Evolutionary conservation across 2,113 vertebrate species (phyloP), one percentile per base, ranked within the genome.

Genomic region (Phalacrocorax aristotelis): DNA sequence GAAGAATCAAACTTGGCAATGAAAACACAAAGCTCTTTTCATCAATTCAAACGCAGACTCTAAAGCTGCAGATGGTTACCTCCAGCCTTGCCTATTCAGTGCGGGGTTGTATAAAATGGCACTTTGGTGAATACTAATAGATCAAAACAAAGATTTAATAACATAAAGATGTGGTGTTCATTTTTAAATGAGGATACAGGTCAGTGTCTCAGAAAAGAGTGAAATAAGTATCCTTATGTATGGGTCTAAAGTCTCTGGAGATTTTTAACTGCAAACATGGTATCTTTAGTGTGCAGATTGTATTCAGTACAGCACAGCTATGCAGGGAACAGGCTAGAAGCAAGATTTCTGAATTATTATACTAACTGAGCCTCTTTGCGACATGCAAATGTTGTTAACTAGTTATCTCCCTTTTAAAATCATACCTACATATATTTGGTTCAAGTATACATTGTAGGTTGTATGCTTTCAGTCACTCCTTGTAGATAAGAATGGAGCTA

Each of bases 21-120:
- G 98, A 98, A 98, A 97, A 98, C 98, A 99, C 98, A 99, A 99
- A 98, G 98, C 97, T 97, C 98, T 98, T 99, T 99, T 99, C 98
- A 98, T 98, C 97, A 97, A 96, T 97, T 98, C 98, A 98, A 98
- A 98, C 4, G 32, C 98, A 87, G 97, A 69, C 96, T 98, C 97
- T 97, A 98, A 98, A 98, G 97, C 98, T 98, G 98, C 98, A 98
- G 98, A 98, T 98, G 98, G 98, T 98, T 98, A 98, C 98, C 97
- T 98, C 97, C 98, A 98, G 98, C 98, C 97, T 97, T 95, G 97
- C 97, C 98, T 98, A 98, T 98, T 98, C 98, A 98, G 79, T 77
- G 94, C 19, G 36, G 82, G 92, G 97, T 94, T 98, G 97, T 98
- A 97, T 98, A 98, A 98, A 98, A 98, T 98, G 98, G 97, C 97